phyloP scores from a whole-genome alignment of 1,140 invertebrate species.

The Panagrolaimus sp. region DNA sequence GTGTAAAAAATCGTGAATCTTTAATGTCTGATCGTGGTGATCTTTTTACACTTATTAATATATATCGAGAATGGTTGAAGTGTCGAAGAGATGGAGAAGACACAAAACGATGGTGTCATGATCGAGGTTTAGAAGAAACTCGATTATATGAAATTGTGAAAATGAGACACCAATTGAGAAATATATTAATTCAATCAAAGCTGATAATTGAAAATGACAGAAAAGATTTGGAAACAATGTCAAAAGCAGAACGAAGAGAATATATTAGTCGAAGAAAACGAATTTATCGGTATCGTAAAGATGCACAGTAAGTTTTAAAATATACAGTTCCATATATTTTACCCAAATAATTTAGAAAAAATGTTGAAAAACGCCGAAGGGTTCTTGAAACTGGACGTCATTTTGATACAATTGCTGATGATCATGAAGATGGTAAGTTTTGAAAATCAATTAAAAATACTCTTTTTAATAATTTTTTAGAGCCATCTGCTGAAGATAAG shows the following conservation, averaged over 20 bases:
- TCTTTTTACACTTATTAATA: slow-evolving; percentile 80
- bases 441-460: background rate
- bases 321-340: no score
- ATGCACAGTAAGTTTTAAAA: slow-evolving; percentile 15
- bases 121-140: slow-evolving; percentile 37
- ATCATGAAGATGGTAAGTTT: background rate
- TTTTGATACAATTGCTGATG: slow-evolving; percentile 14
- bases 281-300: slow-evolving; percentile 22
- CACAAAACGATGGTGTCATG: slow-evolving; percentile 33
- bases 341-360: slow-evolving; percentile 30
- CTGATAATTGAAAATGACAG: slow-evolving; percentile 17
- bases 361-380: slow-evolving; percentile 24
- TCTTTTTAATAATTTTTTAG: slow-evolving; percentile 1
- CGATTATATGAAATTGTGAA: slow-evolving; percentile 41
- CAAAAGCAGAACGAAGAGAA: slow-evolving; percentile 23
- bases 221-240: slow-evolving; percentile 30
- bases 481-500: slow-evolving; percentile 15
- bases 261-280: slow-evolving; percentile 23
- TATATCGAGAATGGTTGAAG: slow-evolving; percentile 63
- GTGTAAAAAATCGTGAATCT: slow-evolving; percentile 70
- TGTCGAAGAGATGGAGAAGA: slow-evolving; percentile 27
- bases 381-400: slow-evolving; percentile 33
- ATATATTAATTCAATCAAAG: slow-evolving; percentile 36
- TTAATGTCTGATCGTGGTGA: slow-evolving; percentile 89
- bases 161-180: slow-evolving; percentile 28